Evolutionary conservation across 2,888 invertebrate genomes (phyloP).

Genomic region (Branchinecta sandiegonensis): DNA sequence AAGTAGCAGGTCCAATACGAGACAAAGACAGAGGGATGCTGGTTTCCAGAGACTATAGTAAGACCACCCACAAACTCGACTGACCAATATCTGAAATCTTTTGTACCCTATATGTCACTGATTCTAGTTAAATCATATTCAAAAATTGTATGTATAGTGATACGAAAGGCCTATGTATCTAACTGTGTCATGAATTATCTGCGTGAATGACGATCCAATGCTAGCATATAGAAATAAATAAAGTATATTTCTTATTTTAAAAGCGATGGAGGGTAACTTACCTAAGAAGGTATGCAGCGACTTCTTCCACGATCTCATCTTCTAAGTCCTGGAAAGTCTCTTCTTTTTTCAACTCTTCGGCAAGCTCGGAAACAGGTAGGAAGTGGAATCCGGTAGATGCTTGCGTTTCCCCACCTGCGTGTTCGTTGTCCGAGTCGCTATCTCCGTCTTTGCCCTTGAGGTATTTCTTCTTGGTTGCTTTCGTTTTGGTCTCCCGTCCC

Average conservation of each 20-base stretch:
- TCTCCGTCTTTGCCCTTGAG: slow-evolving; percentile 42
- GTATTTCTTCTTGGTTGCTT: slow-evolving; percentile 65
- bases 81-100: too few relatives aligned
- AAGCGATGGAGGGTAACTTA: slow-evolving; percentile 32
- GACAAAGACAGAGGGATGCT: too few relatives aligned
- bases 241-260: neutral
- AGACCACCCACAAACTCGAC: too few relatives aligned
- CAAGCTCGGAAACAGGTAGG: slow-evolving; percentile 50
- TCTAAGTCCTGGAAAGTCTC: slow-evolving; percentile 43
- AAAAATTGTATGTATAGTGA: too few relatives aligned
- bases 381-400: slow-evolving; percentile 42
- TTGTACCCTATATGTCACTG: too few relatives aligned
- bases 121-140: too few relatives aligned
- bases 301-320: slow-evolving; percentile 50
- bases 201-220: too few relatives aligned
- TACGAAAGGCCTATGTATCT: too few relatives aligned
- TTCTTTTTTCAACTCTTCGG: slow-evolving; percentile 42
- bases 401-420: slow-evolving; percentile 26
- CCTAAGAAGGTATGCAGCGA: slow-evolving; percentile 54
- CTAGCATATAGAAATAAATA: too few relatives aligned
- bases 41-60: too few relatives aligned
- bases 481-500: slow-evolving; percentile 88
- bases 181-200: too few relatives aligned
- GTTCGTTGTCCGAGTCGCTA: slow-evolving; percentile 54
- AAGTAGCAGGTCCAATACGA: too few relatives aligned